Evolutionary conservation across 2,797 vertebrate species (phyloP).

Genomic region (Muraenolepis orangiensis): DNA sequence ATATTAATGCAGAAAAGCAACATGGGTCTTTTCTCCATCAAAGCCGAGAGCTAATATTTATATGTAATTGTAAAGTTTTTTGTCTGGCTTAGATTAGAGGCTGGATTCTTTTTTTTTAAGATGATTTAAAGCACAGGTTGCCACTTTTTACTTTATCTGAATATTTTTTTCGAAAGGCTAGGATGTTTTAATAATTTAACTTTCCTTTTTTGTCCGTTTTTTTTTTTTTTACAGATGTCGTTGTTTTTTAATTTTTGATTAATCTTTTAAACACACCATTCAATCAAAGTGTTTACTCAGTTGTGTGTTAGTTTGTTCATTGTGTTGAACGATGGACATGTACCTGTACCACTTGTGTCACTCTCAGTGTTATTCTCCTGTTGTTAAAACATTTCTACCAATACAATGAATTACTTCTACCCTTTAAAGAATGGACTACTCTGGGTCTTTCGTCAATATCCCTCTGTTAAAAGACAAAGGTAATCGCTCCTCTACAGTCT

Average conservation of each 20-base stretch:
- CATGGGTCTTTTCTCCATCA: constrained; percentile 43
- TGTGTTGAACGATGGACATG: neutral
- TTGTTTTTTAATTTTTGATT: neutral
- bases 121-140: constrained; percentile 50
- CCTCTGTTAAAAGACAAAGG: neutral
- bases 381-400: neutral
- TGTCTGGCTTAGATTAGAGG: constrained; percentile 27
- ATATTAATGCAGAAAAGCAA: constrained; percentile 39
- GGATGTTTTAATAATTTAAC: neutral
- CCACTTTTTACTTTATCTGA: constrained; percentile 44
- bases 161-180: neutral
- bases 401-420: neutral
- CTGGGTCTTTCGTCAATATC: neutral
- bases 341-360: neutral
- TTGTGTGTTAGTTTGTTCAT: neutral
- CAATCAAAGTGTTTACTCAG: neutral
- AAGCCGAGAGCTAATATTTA: constrained; percentile 68
- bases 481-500: neutral
- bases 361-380: neutral
- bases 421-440: neutral
- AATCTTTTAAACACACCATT: neutral
- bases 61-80: constrained; percentile 37
- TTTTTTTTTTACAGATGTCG: neutral
- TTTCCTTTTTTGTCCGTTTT: neutral
- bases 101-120: constrained; percentile 54